Conservation (phyloP, 2,113 vertebrate genomes). For the Crotalus horridus region DNA sequence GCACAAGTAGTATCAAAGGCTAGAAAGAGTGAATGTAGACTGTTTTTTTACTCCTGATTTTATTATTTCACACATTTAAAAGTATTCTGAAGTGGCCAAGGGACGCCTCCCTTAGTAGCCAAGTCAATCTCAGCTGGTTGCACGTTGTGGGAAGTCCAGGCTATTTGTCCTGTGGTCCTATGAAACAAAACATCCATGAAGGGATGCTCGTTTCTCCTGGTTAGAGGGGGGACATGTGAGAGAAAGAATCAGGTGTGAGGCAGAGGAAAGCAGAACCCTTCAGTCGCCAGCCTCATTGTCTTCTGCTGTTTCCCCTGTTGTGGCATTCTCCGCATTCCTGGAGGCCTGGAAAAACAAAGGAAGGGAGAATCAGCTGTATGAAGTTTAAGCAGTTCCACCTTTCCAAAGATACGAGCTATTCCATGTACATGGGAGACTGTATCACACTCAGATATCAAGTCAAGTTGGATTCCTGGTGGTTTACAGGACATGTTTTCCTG, state of each 20-base stretch:
- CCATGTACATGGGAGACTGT: background rate
- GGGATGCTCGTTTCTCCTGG: conserved; percentile 43
- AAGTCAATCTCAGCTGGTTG: conserved; percentile 64
- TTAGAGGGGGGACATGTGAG: conserved; percentile 47
- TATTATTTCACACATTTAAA: conserved; percentile 68
- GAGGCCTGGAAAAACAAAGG: conserved; percentile 75
- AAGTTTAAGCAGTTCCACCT: background rate
- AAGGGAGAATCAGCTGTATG: background rate
- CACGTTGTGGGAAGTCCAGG: conserved; percentile 48
- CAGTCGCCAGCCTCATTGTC: conserved; percentile 91
- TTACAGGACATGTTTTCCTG: background rate
- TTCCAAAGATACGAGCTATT: background rate
- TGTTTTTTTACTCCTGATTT: conserved; percentile 71
- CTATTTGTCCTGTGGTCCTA: conserved; percentile 41
- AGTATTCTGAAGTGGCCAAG: conserved; percentile 66
- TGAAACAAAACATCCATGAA: conserved; percentile 53
- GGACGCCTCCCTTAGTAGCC: conserved; percentile 66
- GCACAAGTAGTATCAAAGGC: conserved; percentile 55
- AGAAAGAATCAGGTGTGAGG: conserved; percentile 54
- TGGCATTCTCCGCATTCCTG: conserved; percentile 89
- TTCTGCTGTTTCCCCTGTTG: conserved; percentile 81
- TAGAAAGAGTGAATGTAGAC: conserved; percentile 69
- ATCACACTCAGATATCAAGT: background rate
- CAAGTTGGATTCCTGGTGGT: background rate
- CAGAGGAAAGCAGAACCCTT: conserved; percentile 51